These are phyloP conservation scores for Tragelaphus imberbis DNA, from an alignment of 2,113 vertebrate genomes.

Conservation along the genomic window DNA sequence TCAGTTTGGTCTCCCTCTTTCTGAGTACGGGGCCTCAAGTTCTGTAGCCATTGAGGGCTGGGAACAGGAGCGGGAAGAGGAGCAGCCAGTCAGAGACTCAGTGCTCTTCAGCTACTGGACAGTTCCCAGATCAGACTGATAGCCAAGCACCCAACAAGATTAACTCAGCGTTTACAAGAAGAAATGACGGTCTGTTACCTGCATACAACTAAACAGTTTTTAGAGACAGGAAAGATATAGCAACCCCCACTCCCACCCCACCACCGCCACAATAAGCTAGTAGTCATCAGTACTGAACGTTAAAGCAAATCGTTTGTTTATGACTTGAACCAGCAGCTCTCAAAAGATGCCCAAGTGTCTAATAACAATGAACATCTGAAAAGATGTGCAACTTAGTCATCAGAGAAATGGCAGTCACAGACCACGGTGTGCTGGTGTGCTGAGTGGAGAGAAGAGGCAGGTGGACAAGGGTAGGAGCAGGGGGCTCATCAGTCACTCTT, in stretches of 20 bases:
- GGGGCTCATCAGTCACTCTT: not conserved
- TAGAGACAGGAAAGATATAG: not conserved
- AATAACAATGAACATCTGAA: not conserved
- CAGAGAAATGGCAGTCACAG: not conserved
- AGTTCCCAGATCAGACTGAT: not conserved
- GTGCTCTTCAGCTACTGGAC: not conserved
- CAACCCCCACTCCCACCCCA: accelerated
- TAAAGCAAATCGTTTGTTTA: too few relatives aligned
- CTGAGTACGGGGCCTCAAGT: accelerated
- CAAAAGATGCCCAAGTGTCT: not conserved
- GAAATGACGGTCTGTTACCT: accelerated
- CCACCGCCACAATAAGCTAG: not conserved
- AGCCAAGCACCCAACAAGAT: accelerated
- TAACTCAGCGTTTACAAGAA: accelerated
- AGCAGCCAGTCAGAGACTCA: accelerated
- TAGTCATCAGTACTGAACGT: accelerated
- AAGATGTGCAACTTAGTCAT: accelerated
- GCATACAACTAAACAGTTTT: accelerated
- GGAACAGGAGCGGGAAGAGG: not conserved
- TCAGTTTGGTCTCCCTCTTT: not conserved
- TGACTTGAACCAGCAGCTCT: not conserved
- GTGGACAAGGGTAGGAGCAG: not conserved
- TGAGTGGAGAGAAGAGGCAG: not conserved
- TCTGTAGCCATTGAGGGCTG: not conserved
- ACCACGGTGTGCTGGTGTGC: accelerated